phyloP scores from a whole-genome alignment of 1,140 invertebrate species.

The Brachionus rotundiformis region DNA sequence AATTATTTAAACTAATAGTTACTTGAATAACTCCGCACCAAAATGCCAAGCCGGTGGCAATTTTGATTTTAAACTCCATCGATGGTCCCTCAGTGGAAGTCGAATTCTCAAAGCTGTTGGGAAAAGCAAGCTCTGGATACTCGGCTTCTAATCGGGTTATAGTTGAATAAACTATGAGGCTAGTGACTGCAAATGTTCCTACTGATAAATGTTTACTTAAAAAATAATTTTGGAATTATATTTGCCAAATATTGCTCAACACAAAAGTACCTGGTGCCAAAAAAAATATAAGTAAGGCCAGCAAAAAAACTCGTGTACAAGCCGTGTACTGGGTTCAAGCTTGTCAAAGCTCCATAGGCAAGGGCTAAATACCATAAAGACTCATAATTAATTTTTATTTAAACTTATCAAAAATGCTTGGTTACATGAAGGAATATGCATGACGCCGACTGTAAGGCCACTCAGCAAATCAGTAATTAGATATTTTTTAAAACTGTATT shows the following conservation, averaged over 20 bases:
- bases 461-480: conserved; percentile 30
- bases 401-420: conserved; percentile 16
- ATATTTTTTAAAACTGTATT: conserved; percentile 48
- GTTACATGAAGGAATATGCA: conserved; percentile 44
- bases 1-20: conserved; percentile 58
- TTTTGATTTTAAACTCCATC: conserved; percentile 29
- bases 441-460: conserved; percentile 46
- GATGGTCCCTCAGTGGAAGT: neutral
- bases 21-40: conserved; percentile 57
- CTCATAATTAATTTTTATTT: too few relatives aligned
- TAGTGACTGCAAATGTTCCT: conserved; percentile 57
- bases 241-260: too few relatives aligned
- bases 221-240: neutral
- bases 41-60: conserved; percentile 28
- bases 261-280: conserved; percentile 56
- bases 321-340: conserved; percentile 54
- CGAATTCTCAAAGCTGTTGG: neutral
- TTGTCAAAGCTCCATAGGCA: conserved; percentile 66
- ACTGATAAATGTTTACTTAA: conserved; percentile 55
- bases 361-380: conserved; percentile 57
- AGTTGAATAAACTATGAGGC: conserved; percentile 54
- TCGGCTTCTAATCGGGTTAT: conserved; percentile 19
- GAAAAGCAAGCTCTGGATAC: neutral
- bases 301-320: conserved; percentile 59
- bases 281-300: conserved; percentile 56